Percentiles rank a stretch among this genome's conserved stretches.
Conservation (phyloP, 1,140 invertebrate genomes). For the Saccostrea cuccullata region DNA sequence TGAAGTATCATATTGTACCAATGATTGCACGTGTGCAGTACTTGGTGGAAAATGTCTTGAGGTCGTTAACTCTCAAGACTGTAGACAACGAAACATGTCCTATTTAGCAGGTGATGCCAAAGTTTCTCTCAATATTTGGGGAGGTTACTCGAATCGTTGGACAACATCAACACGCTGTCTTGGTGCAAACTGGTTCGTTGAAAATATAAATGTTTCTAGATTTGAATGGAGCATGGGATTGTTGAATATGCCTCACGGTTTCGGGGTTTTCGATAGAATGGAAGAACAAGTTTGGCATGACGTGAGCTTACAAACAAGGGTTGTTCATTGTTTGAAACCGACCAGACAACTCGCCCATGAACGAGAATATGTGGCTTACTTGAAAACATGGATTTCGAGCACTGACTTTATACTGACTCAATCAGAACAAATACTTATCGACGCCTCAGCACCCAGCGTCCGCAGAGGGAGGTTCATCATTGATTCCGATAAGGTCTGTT, state of each 20-base stretch:
- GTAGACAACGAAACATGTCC: not conserved
- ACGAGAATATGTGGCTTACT: conserved; percentile 57
- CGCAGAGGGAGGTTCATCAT: conserved; percentile 51
- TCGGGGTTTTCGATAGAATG: conserved; percentile 54
- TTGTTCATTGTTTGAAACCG: conserved; percentile 59
- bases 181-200: conserved; percentile 44
- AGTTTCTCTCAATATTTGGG: conserved; percentile 18
- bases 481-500: conserved; percentile 53
- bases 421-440: conserved; percentile 55
- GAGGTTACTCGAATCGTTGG: not conserved
- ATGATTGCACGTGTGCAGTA: conserved; percentile 64
- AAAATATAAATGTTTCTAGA: conserved; percentile 40
- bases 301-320: conserved; percentile 49
- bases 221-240: conserved; percentile 65
- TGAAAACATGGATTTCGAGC: conserved; percentile 59
- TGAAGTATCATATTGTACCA: conserved; percentile 57
- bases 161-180: conserved; percentile 60
- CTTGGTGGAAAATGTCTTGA: conserved; percentile 55
- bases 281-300: conserved; percentile 60
- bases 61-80: not conserved
- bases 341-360: conserved; percentile 39
- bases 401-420: conserved; percentile 41
- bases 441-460: conserved; percentile 55
- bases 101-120: not conserved
- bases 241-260: conserved; percentile 43